Evolutionary conservation across 2,888 invertebrate species (phyloP).

Genomic region (Nymphalis polychloros): DNA sequence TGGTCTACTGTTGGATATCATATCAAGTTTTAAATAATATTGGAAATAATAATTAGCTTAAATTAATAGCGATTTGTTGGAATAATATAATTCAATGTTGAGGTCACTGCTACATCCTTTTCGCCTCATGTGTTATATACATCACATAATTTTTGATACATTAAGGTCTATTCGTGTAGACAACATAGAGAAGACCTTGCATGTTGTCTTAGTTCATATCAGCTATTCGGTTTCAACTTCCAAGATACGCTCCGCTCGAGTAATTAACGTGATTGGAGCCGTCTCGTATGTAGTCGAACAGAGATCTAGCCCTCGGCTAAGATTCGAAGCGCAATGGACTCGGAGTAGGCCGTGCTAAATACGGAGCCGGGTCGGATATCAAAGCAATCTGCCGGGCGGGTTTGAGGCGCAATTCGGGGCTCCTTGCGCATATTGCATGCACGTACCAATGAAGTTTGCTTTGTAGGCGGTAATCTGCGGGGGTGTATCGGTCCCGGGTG

Average conservation of each 20-base stretch:
- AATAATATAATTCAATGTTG: too few relatives aligned
- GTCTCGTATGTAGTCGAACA: slow-evolving; percentile 48
- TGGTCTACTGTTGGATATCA: too few relatives aligned
- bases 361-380: slow-evolving; percentile 63
- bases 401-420: slow-evolving; percentile 73
- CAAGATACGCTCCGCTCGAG: slow-evolving; percentile 41
- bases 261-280: slow-evolving; percentile 69
- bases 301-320: slow-evolving; percentile 59
- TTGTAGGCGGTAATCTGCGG: slow-evolving; percentile 81
- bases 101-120: too few relatives aligned
- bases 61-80: too few relatives aligned
- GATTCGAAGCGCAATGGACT: slow-evolving; percentile 51
- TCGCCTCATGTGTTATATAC: too few relatives aligned
- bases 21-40: too few relatives aligned
- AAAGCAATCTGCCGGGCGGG: slow-evolving; percentile 71
- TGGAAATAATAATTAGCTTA: too few relatives aligned
- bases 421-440: slow-evolving; percentile 82
- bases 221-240: slow-evolving; percentile 33
- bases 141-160: too few relatives aligned
- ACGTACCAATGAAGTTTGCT: slow-evolving; percentile 82
- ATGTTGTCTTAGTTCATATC: slow-evolving; percentile 28
- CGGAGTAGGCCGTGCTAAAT: slow-evolving; percentile 58
- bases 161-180: not conserved
- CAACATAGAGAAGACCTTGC: not conserved
- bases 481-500: slow-evolving; percentile 74